Evolutionary conservation across 2,113 vertebrate species (phyloP), one percentile per base, ranked within the genome.

Genomic region (Poeciliopsis prolifica): DNA sequence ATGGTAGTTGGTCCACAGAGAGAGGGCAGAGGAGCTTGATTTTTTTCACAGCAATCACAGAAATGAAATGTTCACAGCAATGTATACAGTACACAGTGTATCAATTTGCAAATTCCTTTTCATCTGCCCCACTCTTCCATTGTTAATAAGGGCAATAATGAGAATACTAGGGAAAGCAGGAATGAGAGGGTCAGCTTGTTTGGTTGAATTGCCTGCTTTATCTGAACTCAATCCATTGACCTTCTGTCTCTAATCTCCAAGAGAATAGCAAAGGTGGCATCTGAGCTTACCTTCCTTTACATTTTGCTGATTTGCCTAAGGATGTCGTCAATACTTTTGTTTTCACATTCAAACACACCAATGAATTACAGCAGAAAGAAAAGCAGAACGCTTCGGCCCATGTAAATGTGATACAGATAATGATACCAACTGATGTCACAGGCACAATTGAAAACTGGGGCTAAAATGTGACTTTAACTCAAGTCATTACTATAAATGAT

Each of bases 201-300:
- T 70, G 44, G 66, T 78, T 58, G 79, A 80, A 84, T 72, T 68
- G 70, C 85, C 80, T 68, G 65, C 48, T 83, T 87, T 80, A 67
- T 79, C 81, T 84, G 71, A 61, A 37, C 62, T 82, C 82, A 61
- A 51, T 83, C 78, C 74, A 86, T 84, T 80, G 88, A 88, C 73
- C 82, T 87, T 75, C 77, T 83, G 80, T 77, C 75, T 77, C 58
- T 60, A 19, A 63, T 77, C 79, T 65, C 10, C 70, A 54, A 62
- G 62, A 85, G 68, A 82, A 72, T 19, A 70, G 81, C 78, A 61
- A 69, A 65, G 76, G 65, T 80, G 71, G 76, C 33, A 33, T 81
- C 79, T 78, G 67, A 80, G 75, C 35, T 67, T 72, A 28, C 19
- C 66, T 22, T 44, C 72, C 70, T 80, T 60, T 74, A 48, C 70